Conservation (phyloP, 2,888 invertebrate genomes). For the Pachymerium ferrugineum region DNA sequence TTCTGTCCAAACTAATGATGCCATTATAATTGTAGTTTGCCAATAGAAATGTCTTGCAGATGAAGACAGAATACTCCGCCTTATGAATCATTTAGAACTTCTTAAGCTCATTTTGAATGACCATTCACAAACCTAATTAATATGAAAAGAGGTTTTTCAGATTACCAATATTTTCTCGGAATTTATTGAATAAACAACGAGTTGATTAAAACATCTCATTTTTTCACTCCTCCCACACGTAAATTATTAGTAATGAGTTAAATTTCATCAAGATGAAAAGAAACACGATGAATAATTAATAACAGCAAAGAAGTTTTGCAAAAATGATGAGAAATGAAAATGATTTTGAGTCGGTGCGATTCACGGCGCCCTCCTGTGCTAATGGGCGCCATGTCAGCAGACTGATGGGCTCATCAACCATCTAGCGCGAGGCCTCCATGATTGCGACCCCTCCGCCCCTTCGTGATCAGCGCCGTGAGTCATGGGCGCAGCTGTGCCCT, state of each 20-base stretch:
- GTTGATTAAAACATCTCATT: no score
- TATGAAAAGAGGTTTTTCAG: no score
- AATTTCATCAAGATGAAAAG: no score
- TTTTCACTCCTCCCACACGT: not conserved
- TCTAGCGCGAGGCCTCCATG: slow-evolving; percentile 23
- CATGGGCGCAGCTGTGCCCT: slow-evolving; percentile 25
- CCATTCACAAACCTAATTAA: no score
- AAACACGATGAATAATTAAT: not conserved
- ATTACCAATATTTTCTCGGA: no score
- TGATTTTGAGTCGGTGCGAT: not conserved
- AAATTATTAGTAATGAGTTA: not conserved
- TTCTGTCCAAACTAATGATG: no score
- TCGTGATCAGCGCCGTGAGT: slow-evolving; percentile 27
- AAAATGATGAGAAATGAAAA: not conserved
- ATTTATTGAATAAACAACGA: no score
- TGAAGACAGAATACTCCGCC: no score
- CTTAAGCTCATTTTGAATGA: no score
- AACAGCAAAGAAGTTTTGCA: not conserved
- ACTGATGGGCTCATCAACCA: slow-evolving; percentile 22
- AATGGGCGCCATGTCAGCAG: slow-evolving; percentile 6
- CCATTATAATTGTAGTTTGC: no score
- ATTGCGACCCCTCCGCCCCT: slow-evolving; percentile 19
- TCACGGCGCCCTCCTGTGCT: not conserved
- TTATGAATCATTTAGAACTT: no score
- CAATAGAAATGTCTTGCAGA: no score